Evolutionary conservation across 2,797 vertebrate species (phyloP), one percentile per base, ranked within the genome.

Genomic region (Esox masquinongy): DNA sequence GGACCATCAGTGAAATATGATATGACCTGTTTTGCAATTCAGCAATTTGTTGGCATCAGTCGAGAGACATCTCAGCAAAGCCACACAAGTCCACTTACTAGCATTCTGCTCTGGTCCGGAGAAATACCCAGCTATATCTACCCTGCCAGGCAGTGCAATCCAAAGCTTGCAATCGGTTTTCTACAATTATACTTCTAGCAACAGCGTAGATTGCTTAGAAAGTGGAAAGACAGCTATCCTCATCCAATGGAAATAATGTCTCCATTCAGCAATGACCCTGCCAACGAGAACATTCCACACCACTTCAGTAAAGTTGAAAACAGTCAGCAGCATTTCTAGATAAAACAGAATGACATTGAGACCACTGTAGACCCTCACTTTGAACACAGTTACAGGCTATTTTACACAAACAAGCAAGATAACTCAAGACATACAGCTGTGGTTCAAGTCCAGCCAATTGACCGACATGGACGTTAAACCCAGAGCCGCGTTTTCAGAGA

Each of bases 1-100:
- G 16, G 43, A 69, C n/a, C 51, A 73, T 53, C 19, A 72, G 50
- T 73, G 74, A 76, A 79, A 73, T 43, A 75, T 71, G 59, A 79
- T 71, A 71, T 51, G 17, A 19, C 50, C 68, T 75, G 64, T 34
- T 34, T 75, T 64, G 50, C 49, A 49, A 71, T 74, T 74, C 73
- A 79, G 68, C 56, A 31, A 14, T 19, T 16, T 64, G 61, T 29
- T 64, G 24, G 61, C 24, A 64, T 24, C 24, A 64, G 26, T 64
- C 6, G 19, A 17, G n/a, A 31, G 24, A 64, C 61, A 64, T 64
- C 61, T 64, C 2, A 16, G 61, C 14, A 64, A 15, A 64, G 14
- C 12, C 61, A n/a, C 61, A 9, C 61, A 9, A 6, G 53, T 31
- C 53, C n/a, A 56, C 53, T 15, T 64, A 15, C 26, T 6, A 26